These are phyloP conservation scores for Trichopoda pennipes DNA, from an alignment of 2,888 invertebrate species.

Conservation along the genomic window DNA sequence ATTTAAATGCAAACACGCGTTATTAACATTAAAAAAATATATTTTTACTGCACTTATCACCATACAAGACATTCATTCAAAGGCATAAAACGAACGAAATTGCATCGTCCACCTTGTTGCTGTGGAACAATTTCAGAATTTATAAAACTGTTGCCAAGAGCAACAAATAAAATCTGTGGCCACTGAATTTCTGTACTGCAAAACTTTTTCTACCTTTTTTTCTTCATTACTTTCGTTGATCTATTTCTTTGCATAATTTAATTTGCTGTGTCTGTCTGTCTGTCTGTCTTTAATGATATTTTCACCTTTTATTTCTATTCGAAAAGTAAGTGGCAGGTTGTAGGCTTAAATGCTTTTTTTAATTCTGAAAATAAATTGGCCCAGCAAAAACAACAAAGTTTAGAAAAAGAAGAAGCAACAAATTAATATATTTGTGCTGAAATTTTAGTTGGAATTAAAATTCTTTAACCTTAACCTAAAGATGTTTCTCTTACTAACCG, in stretches of 20 bases:
- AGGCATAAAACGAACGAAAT: constrained; percentile 5
- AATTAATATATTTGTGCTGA: too few relatives aligned
- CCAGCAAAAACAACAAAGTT: too few relatives aligned
- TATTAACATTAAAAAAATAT: background rate
- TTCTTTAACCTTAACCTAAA: too few relatives aligned
- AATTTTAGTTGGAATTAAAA: too few relatives aligned
- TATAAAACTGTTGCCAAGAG: constrained; percentile 47
- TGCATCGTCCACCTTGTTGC: background rate
- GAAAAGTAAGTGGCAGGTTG: background rate
- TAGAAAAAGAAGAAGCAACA: too few relatives aligned
- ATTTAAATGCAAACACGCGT: constrained; percentile 55
- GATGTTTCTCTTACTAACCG: too few relatives aligned
- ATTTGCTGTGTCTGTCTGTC: background rate
- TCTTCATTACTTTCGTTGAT: constrained; percentile 39
- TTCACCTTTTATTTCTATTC: background rate
- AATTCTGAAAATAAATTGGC: too few relatives aligned
- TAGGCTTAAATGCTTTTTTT: too few relatives aligned
- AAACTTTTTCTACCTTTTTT: background rate
- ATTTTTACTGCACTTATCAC: constrained; percentile 23
- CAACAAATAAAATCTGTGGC: background rate
- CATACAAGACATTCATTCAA: constrained; percentile 33
- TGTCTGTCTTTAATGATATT: background rate
- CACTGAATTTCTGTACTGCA: background rate
- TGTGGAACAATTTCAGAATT: background rate
- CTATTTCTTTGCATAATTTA: constrained; percentile 29